These are phyloP conservation scores for Peromyscus aztecus DNA, from an alignment of 2,797 vertebrate genomes.

Conservation along the genomic window DNA sequence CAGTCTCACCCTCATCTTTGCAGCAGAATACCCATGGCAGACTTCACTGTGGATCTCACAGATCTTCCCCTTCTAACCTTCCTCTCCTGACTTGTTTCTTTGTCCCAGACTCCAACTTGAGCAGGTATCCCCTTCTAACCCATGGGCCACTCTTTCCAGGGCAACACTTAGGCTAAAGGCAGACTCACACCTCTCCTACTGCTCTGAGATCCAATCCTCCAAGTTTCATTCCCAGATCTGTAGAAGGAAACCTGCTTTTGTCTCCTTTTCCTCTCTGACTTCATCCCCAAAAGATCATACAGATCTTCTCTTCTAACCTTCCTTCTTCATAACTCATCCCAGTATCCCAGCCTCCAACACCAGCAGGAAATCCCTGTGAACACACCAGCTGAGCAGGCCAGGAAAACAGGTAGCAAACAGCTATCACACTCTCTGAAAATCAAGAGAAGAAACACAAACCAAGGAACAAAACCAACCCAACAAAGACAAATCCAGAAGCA, in stretches of 20 bases:
- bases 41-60: background rate
- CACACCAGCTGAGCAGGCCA: background rate
- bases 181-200: background rate
- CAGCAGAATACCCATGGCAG: too few species aligned
- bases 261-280: background rate
- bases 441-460: background rate
- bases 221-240: background rate
- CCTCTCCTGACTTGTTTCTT: background rate
- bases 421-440: background rate
- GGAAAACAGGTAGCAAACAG: too few species aligned
- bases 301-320: background rate
- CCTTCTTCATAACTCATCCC: background rate
- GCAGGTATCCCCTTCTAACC: background rate
- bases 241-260: background rate
- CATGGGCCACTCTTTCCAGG: background rate
- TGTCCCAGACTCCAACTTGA: background rate
- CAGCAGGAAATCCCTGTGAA: background rate
- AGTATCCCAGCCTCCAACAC: too few species aligned
- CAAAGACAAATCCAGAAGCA: background rate
- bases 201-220: background rate
- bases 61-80: background rate
- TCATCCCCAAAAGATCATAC: background rate
- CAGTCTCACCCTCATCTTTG: background rate
- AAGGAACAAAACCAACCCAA: background rate
- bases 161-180: background rate